Percentiles rank a stretch among this genome's conserved stretches.
Conservation (phyloP, 2,797 vertebrate species). For the Sebastes ruberrimus region DNA sequence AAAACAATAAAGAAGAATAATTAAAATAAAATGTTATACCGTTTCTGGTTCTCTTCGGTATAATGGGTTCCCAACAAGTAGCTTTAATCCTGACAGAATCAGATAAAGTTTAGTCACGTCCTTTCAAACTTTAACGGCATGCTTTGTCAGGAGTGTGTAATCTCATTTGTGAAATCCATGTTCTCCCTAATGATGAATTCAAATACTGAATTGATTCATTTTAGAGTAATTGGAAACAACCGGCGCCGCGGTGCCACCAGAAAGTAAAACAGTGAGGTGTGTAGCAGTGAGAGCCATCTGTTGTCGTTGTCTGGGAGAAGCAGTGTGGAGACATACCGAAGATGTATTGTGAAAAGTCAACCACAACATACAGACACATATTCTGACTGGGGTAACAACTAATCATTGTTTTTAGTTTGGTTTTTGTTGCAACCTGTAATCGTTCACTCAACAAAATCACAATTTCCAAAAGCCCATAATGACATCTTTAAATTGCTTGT, state of each 20-base stretch:
- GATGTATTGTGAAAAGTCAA: background rate
- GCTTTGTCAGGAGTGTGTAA: constrained; percentile 17
- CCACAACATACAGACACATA: background rate
- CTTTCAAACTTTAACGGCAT: background rate
- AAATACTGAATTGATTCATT: constrained; percentile 52
- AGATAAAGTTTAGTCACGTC: constrained; percentile 19
- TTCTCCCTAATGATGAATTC: constrained; percentile 40
- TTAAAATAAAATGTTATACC: background rate
- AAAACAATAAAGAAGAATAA: background rate
- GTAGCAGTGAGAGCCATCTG: constrained; percentile 46
- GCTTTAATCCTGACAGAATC: constrained; percentile 2
- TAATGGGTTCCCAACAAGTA: background rate
- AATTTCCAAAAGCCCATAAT: too few species aligned
- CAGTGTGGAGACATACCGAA: background rate
- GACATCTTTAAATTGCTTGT: too few species aligned
- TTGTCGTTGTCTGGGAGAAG: constrained; percentile 25
- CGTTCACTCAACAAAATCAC: background rate
- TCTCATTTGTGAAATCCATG: constrained; percentile 47
- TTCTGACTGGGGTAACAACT: background rate
- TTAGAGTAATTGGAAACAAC: constrained; percentile 52
- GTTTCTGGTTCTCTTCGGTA: background rate
- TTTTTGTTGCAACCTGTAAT: background rate
- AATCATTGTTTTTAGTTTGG: background rate
- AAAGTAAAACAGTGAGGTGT: constrained; percentile 49
- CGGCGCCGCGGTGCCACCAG: constrained; percentile 5